phyloP scores from a whole-genome alignment of 2,888 invertebrate species.

The Eristalinus sepulchralis region DNA sequence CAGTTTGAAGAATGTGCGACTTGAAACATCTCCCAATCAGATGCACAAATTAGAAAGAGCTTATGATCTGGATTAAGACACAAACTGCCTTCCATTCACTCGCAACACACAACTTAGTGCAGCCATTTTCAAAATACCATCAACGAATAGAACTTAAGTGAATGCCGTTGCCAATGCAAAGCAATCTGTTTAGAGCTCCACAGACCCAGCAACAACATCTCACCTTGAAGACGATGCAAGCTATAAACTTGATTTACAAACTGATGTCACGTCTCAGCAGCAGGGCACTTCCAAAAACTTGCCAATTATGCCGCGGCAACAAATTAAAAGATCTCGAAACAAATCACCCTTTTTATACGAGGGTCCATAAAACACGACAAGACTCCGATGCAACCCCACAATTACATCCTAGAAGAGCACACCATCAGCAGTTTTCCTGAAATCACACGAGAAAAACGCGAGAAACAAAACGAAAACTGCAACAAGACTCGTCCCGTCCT shows the following conservation, averaged over 20 bases:
- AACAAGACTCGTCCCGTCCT: conserved; percentile 4
- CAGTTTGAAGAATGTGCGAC: too few species aligned
- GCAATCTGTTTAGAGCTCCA: too few species aligned
- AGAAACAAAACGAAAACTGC: neutral
- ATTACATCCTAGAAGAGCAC: neutral
- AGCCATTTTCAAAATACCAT: too few species aligned
- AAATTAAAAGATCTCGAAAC: neutral
- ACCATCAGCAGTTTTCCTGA: conserved; percentile 13
- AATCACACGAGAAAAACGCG: neutral
- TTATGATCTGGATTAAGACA: too few species aligned
- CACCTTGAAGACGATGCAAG: neutral
- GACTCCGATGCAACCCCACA: neutral
- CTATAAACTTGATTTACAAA: neutral
- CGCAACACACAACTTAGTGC: too few species aligned
- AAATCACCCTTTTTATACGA: neutral
- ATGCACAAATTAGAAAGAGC: too few species aligned
- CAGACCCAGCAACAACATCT: neutral
- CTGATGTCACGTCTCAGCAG: neutral
- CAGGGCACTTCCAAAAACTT: neutral
- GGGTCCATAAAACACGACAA: conserved; percentile 6
- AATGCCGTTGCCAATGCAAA: too few species aligned
- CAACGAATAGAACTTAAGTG: too few species aligned
- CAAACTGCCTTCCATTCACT: too few species aligned
- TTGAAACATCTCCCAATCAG: too few species aligned
- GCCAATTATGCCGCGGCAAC: neutral